Conservation (phyloP, 2,113 vertebrate genomes). For the Halcyon malimbica region DNA sequence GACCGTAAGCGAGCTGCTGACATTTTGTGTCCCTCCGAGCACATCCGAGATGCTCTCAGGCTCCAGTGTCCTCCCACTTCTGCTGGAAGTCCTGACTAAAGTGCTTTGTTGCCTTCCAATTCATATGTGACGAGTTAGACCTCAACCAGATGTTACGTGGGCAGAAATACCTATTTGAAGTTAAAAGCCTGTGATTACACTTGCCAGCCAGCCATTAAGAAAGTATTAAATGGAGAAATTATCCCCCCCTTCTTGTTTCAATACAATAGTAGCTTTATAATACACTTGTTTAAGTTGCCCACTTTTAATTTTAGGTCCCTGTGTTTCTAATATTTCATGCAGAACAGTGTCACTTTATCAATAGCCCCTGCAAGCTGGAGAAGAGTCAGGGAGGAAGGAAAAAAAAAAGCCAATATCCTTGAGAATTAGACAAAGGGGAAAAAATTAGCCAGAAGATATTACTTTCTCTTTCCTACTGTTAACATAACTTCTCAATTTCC, state of each 20-base stretch:
- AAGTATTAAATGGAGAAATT: slow-evolving; percentile 48
- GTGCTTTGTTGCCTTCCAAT: neutral
- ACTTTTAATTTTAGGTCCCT: slow-evolving; percentile 1
- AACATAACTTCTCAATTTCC: slow-evolving; percentile 25
- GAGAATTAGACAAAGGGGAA: slow-evolving; percentile 18
- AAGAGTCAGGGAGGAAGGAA: neutral
- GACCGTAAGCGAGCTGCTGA: neutral
- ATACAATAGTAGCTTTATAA: slow-evolving; percentile 67
- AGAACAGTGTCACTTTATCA: neutral
- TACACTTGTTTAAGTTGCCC: slow-evolving; percentile 33
- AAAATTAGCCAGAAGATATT: slow-evolving; percentile 5
- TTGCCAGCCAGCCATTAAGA: slow-evolving; percentile 73
- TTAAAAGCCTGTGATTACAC: slow-evolving; percentile 67
- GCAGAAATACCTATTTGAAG: slow-evolving; percentile 57
- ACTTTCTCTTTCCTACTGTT: neutral
- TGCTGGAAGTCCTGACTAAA: neutral
- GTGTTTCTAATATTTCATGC: neutral
- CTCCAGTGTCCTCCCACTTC: neutral
- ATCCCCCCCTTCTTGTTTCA: slow-evolving; percentile 54
- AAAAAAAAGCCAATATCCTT: neutral
- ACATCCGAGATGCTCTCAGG: neutral
- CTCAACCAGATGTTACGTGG: slow-evolving; percentile 70
- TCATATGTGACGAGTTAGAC: neutral
- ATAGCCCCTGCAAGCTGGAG: neutral
- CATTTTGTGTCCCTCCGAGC: neutral